Evolutionary conservation across 2,113 vertebrate species (phyloP).

Genomic region (Hypocryptadius cinnamomeus): DNA sequence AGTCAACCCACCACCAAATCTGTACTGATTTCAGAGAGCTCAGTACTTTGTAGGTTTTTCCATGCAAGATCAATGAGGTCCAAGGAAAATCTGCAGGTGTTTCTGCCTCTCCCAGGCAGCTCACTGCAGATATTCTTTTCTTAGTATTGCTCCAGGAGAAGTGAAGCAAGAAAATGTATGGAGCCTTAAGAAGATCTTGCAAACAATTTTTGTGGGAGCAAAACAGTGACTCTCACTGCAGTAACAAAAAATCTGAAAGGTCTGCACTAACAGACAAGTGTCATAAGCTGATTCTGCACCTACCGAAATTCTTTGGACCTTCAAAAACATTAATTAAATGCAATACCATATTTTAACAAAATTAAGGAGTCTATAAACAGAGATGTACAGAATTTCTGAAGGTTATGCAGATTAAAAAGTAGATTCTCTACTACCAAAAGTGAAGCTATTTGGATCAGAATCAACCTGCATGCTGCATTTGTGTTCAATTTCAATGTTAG

Average conservation of each 20-base stretch:
- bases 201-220: background rate
- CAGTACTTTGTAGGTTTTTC: background rate
- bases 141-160: background rate
- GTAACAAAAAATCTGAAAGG: background rate
- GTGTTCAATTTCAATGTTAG: background rate
- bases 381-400: background rate
- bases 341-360: background rate
- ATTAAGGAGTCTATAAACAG: background rate
- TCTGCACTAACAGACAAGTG: background rate
- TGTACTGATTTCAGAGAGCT: background rate
- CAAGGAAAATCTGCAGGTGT: background rate
- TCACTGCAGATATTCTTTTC: background rate
- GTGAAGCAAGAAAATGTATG: background rate
- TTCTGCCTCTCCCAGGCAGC: background rate
- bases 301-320: background rate
- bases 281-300: background rate
- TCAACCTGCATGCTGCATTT: fast-evolving
- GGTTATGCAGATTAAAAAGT: background rate
- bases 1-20: background rate
- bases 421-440: background rate
- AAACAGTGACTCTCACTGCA: background rate
- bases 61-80: background rate
- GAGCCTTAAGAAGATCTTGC: background rate
- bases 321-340: background rate
- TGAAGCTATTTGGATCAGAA: background rate